Conservation (phyloP, 2,888 invertebrate species). For the Holacanthella duospinosa region DNA sequence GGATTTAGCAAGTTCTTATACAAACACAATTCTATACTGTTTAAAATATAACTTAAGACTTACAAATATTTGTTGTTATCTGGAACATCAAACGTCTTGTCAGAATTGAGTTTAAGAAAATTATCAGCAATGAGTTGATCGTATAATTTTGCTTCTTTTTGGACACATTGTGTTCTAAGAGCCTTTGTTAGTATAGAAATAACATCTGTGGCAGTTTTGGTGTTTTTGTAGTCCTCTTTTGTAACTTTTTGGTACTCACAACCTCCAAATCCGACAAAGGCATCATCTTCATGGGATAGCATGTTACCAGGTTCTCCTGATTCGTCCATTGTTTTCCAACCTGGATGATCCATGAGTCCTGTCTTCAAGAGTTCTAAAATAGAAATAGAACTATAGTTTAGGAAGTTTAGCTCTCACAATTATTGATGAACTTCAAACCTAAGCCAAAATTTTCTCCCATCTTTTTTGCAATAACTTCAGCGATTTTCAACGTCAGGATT, state of each 20-base stretch:
- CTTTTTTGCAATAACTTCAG: neutral
- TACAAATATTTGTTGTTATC: constrained; percentile 1
- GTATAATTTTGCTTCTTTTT: neutral
- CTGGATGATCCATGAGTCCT: neutral
- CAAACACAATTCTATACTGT: neutral
- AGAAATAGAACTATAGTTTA: neutral
- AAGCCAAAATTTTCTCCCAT: neutral
- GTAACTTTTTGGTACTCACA: neutral
- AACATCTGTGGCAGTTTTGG: neutral
- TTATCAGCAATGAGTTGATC: neutral
- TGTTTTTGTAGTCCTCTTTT: neutral
- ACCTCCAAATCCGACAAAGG: neutral
- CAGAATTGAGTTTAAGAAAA: neutral
- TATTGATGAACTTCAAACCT: too few relatives aligned
- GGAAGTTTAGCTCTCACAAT: neutral
- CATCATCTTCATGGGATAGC: neutral
- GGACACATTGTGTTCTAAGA: neutral
- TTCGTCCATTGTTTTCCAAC: constrained; percentile 4
- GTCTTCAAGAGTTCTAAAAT: neutral
- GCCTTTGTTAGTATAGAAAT: neutral
- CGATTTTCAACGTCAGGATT: neutral
- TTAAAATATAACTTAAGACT: neutral
- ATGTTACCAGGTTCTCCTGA: neutral
- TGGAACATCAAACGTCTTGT: neutral
- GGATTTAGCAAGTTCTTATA: neutral